phyloP scores from a whole-genome alignment of 2,113 vertebrate genomes.

The Propithecus coquereli region DNA sequence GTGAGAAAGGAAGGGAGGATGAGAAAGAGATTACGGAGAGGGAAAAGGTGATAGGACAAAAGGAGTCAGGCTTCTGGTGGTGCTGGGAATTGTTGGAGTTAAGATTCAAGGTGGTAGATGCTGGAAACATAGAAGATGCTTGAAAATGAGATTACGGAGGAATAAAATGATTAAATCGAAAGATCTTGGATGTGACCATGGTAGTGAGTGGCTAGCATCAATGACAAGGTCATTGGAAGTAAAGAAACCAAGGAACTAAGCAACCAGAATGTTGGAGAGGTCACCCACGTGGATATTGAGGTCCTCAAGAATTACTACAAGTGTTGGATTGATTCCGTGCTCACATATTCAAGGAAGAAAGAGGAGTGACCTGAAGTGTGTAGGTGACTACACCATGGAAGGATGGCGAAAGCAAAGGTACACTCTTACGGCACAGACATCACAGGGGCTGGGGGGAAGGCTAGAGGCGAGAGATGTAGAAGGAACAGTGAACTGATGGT shows the following conservation, averaged over 20 bases:
- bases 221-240: background rate
- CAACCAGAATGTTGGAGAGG: background rate
- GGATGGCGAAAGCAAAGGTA: background rate
- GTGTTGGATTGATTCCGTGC: background rate
- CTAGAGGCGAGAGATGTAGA: background rate
- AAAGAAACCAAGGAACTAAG: background rate
- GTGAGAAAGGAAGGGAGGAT: background rate
- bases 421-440: background rate
- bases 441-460: background rate
- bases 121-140: too few relatives aligned
- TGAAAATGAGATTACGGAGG: background rate
- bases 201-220: background rate
- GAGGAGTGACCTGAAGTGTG: background rate
- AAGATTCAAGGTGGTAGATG: too few relatives aligned
- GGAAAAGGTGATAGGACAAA: too few relatives aligned
- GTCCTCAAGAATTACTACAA: background rate
- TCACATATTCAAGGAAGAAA: background rate
- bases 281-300: background rate
- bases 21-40: background rate
- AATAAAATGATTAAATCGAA: background rate
- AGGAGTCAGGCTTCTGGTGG: background rate
- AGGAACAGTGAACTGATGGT: background rate
- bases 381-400: background rate
- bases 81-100: background rate
- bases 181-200: background rate